Base-by-base conservation (phyloP, 2,113 vertebrate genomes). In the Oreochromis spilurus region DNA sequence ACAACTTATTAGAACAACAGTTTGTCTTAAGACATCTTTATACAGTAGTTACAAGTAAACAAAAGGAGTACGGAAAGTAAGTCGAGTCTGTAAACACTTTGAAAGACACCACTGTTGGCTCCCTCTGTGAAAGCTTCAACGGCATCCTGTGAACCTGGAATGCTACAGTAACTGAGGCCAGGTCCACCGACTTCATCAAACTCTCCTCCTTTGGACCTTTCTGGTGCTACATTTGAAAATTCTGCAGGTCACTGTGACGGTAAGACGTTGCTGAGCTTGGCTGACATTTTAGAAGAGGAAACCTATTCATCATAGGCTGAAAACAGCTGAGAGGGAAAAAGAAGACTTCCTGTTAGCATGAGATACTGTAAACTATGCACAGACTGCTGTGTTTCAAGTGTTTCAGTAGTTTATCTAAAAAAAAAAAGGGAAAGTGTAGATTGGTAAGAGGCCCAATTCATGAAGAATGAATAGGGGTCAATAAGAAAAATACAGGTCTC, bases 1-100 rank as follows among this genome's bases (percentile, higher is more conserved):
- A 94, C 91, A 93, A 92, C 88, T 92, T 72, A 87, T 93, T 84
- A 89, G 21, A 92, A 95, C 87, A 91, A 91, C 87, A 91, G 93
- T 78, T 90, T 89, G 88, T 94, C 93, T 95, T 87, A 84, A 90
- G 94, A 95, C 58, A 78, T 94, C 96, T 96, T 96, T 95, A 93
- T 95, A 97, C 94, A 92, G 84, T 91, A 94, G 94, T 96, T 92
- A 93, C 95, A 97, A 93, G 90, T 94, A 90, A 96, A 95, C 95
- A 93, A 90, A 94, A 93, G 84, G 94, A 92, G 92, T 95, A 94
- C 81, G 83, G 84, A 92, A 90, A 88, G 24, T 79, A 57, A 87
- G 58, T 7, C 0, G 10, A 83, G 43, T 82, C 72, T 93, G 94
- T 94, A 91, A 93, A 95, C 94, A 91, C 84, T 50, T 52, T 75